A percentile compares a stretch with the other conserved stretches of the same genome.
These are phyloP conservation scores for Semotilus atromaculatus DNA, from an alignment of 2,797 vertebrate species.

Conservation along the genomic window DNA sequence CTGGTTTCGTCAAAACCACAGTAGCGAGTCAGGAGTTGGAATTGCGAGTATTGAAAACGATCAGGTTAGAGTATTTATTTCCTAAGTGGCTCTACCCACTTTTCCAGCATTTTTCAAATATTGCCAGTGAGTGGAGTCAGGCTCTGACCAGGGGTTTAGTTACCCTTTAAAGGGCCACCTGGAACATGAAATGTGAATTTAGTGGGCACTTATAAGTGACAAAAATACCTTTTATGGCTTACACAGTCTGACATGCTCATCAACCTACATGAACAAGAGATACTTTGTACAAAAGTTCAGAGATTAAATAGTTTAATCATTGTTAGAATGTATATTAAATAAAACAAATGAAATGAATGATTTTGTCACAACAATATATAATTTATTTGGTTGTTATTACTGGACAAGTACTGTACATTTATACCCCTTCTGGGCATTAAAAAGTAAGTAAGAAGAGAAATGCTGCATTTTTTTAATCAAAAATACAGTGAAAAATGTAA, in stretches of 20 bases:
- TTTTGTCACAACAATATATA: not conserved
- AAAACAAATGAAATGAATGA: not conserved
- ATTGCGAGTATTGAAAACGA: too few relatives aligned
- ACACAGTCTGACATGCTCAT: not conserved
- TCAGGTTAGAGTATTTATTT: too few relatives aligned
- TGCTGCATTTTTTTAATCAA: not conserved
- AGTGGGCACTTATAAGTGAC: not conserved
- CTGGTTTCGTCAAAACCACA: too few relatives aligned
- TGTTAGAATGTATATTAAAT: not conserved
- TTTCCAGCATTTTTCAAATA: too few relatives aligned
- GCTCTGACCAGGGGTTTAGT: too few relatives aligned
- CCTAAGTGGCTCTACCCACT: too few relatives aligned
- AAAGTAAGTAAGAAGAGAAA: not conserved
- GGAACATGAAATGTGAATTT: conserved; percentile 20
- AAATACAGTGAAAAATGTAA: not conserved
- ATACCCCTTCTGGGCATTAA: not conserved
- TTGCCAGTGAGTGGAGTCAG: too few relatives aligned
- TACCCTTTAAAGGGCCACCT: not conserved
- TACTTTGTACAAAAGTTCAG: not conserved
- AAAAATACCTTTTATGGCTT: conserved; percentile 20
- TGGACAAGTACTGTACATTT: not conserved
- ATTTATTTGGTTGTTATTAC: not conserved
- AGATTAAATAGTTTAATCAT: not conserved
- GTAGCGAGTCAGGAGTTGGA: too few relatives aligned
- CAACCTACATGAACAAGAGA: not conserved